A percentile compares a stretch with the other conserved stretches of the same genome.
Evolutionary conservation across 1,140 invertebrate species (phyloP).

Genomic region (Brachionus manjavacas): DNA sequence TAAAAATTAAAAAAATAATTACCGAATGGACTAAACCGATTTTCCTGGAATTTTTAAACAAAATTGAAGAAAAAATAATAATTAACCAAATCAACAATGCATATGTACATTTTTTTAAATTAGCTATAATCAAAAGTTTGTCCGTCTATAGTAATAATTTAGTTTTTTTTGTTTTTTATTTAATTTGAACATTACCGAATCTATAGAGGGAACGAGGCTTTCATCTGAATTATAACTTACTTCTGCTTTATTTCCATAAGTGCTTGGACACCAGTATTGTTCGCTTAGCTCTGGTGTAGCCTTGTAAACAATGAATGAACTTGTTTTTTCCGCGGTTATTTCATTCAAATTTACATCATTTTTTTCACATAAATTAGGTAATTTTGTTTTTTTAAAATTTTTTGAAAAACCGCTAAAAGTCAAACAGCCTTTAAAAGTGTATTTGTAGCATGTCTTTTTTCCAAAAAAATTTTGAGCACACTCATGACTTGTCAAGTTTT

Average conservation of each 20-base stretch:
- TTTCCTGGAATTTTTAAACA: neutral
- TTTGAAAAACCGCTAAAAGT: conserved; percentile 29
- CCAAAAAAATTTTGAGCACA: neutral
- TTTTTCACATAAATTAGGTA: neutral
- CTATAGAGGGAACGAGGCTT: neutral
- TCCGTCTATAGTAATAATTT: neutral
- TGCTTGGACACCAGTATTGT: conserved; percentile 14
- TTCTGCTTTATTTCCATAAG: neutral
- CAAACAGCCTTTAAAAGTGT: neutral
- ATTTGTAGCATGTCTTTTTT: neutral
- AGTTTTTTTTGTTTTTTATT: neutral
- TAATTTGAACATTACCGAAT: neutral
- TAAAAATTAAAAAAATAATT: neutral
- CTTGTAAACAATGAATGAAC: neutral
- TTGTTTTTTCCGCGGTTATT: neutral
- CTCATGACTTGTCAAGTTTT: neutral
- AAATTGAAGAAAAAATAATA: neutral
- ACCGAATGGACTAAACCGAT: conserved; percentile 1
- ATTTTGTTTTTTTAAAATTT: conserved; percentile 8
- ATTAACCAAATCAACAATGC: neutral
- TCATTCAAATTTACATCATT: neutral
- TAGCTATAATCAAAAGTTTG: neutral
- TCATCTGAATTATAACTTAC: neutral
- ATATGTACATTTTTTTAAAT: conserved; percentile 21
- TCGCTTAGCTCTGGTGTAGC: neutral